Evolutionary conservation across 2,888 invertebrate genomes (phyloP), one percentile per base, ranked within the genome.

Genomic region (Siphonodentalium dalli): DNA sequence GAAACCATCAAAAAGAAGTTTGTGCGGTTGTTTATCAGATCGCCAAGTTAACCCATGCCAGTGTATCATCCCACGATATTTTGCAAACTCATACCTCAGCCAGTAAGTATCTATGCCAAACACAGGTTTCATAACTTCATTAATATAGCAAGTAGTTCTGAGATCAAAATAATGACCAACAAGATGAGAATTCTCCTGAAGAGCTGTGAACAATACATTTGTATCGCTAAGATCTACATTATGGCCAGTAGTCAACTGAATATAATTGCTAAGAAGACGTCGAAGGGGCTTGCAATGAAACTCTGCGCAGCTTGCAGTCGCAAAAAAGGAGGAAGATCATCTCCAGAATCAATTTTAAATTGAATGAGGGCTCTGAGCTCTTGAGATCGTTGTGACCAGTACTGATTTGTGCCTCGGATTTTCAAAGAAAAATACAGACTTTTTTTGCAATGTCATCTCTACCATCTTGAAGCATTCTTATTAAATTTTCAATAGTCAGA

Each of bases 41-140:
- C 58, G 43, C 68, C 64, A 67, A 35, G 58, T 65, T 1, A 68
- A 33, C 33, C 68, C 65, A 61, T 65, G 63, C 63, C 57, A 63
- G 35, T 65, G 63, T n/a, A 63, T 38, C 63, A 67, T 62, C 3
- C 61, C 62, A 21, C 65, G 39, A 9, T 65, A 65, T 38, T 67
- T 63, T 2, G 63, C 61, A 55, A 65, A 65, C 44, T 63, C 62
- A 45, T 61, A 55, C 15, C 66, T 18, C 34, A 61, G 67, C 68
- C 68, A 68, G 27, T 43, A 67, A 4, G 58, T 31, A 28, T 58
- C 45, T 18, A 66, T 64, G 11, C 54, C 55, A 61, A 68, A 68
- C 3, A 60, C 56, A 35, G 63, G 61, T 8, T 29, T 37, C 61
- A 66, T 67, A n/a, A 67, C 65, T 3, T 57, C 31, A 21, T 50